Conservation (phyloP, 2,797 vertebrate species). For the Xenentodon cancila region DNA sequence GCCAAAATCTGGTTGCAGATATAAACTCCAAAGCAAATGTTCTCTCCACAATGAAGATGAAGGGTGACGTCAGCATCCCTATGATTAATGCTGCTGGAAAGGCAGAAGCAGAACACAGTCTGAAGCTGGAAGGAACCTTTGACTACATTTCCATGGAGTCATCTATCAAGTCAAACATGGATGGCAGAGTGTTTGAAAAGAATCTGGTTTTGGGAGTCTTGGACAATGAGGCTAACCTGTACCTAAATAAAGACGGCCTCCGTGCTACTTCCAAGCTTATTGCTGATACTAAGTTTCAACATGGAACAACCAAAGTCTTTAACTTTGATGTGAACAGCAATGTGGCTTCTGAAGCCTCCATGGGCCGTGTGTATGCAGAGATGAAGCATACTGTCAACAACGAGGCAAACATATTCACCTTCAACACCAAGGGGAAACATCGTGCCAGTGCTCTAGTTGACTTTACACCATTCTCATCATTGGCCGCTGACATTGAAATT, state of each 20-base stretch:
- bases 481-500: constrained; percentile 83
- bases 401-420: constrained; percentile 57
- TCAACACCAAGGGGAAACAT: constrained; percentile 84
- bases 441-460: constrained; percentile 82
- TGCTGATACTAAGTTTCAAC: constrained; percentile 74
- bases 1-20: constrained; percentile 86
- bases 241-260: constrained; percentile 83
- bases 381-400: constrained; percentile 86
- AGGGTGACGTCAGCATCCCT: constrained; percentile 79
- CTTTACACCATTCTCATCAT: constrained; percentile 72
- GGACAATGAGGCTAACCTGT: constrained; percentile 81
- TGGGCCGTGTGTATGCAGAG: constrained; percentile 79
- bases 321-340: constrained; percentile 83
- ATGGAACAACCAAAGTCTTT: constrained; percentile 74
- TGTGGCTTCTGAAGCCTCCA: constrained; percentile 84
- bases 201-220: constrained; percentile 81
- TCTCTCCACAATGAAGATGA: constrained; percentile 81
- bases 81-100: constrained; percentile 75
- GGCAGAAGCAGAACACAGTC: constrained; percentile 78
- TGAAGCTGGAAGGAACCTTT: constrained; percentile 83
- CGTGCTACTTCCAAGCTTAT: constrained; percentile 84
- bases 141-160: constrained; percentile 86
- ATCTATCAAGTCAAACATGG: constrained; percentile 77
- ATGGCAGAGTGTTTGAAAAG: constrained; percentile 76
- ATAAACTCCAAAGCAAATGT: constrained; percentile 83